phyloP scores from a whole-genome alignment of 2,888 invertebrate species.

The Meganola albula region DNA sequence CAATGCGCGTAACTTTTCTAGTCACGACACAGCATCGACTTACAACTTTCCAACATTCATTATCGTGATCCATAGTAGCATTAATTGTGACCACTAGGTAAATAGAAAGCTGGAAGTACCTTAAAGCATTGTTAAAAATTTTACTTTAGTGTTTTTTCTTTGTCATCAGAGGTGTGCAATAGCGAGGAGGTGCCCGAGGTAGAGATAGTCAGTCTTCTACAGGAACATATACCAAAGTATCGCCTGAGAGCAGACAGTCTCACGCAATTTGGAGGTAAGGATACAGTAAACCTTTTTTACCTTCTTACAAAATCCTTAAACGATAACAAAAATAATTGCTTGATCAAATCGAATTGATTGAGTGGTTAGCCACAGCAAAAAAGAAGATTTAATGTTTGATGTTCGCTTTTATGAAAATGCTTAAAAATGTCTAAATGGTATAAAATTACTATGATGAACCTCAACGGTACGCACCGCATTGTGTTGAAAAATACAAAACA shows the following conservation, averaged over 20 bases:
- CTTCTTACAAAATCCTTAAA: too few species aligned
- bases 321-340: too few species aligned
- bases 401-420: too few species aligned
- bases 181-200: constrained; percentile 95
- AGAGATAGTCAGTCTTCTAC: constrained; percentile 95
- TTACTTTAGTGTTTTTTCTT: constrained; percentile 35
- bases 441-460: too few species aligned
- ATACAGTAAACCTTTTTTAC: too few species aligned
- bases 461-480: too few species aligned
- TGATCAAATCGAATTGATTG: too few species aligned
- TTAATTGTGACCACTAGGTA: constrained; percentile 16
- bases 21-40: constrained; percentile 51
- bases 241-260: constrained; percentile 95
- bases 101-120: constrained; percentile 27
- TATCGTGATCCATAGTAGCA: constrained; percentile 37
- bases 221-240: constrained; percentile 97
- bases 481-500: too few species aligned
- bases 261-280: constrained; percentile 91
- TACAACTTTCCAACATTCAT: constrained; percentile 46
- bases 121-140: constrained; percentile 9
- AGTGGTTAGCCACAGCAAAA: too few species aligned
- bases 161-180: constrained; percentile 91
- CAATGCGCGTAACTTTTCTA: constrained; percentile 50
- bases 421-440: too few species aligned
- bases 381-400: too few species aligned